Conservation (phyloP, 2,797 vertebrate species). For the Myotis pilosus region DNA sequence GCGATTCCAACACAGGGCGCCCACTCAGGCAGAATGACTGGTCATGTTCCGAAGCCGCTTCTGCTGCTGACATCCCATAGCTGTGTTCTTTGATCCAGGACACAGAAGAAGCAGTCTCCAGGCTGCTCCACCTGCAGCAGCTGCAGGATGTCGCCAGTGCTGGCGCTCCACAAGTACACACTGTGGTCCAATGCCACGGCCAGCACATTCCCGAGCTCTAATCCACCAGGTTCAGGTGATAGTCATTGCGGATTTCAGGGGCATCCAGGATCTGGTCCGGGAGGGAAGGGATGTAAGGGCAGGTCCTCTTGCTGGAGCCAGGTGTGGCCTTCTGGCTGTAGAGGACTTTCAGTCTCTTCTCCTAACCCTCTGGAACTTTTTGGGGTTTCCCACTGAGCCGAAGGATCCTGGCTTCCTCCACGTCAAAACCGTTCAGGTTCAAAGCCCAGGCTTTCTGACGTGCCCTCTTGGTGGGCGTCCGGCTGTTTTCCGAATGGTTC, state of each 20-base stretch:
- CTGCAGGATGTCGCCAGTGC: slow-evolving; percentile 89
- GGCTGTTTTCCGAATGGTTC: slow-evolving; percentile 87
- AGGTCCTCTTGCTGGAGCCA: slow-evolving; percentile 86
- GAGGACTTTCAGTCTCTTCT: slow-evolving; percentile 96
- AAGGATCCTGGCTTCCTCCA: slow-evolving; percentile 96
- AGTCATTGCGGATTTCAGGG: slow-evolving; percentile 95
- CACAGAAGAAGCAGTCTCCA: slow-evolving; percentile 78
- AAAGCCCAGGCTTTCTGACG: slow-evolving; percentile 94
- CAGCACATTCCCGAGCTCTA: slow-evolving; percentile 94
- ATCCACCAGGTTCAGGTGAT: slow-evolving; percentile 96
- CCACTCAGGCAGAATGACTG: too few relatives aligned
- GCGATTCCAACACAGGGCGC: too few relatives aligned
- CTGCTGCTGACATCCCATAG: too few relatives aligned
- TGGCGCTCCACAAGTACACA: slow-evolving; percentile 93
- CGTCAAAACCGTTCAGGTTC: slow-evolving; percentile 94
- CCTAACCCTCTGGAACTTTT: slow-evolving; percentile 96
- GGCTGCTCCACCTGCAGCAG: slow-evolving; percentile 91
- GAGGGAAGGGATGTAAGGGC: slow-evolving; percentile 92
- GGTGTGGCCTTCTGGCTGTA: slow-evolving; percentile 92
- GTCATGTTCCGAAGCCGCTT: too few relatives aligned
- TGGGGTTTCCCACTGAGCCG: slow-evolving; percentile 94
- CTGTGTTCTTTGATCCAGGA: too few relatives aligned
- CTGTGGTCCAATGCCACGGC: slow-evolving; percentile 93
- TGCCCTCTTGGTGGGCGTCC: slow-evolving; percentile 87
- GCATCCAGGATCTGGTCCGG: slow-evolving; percentile 95